These are phyloP conservation scores for Chlorospingus semifuscus DNA, from an alignment of 2,797 vertebrate species.

Conservation along the genomic window DNA sequence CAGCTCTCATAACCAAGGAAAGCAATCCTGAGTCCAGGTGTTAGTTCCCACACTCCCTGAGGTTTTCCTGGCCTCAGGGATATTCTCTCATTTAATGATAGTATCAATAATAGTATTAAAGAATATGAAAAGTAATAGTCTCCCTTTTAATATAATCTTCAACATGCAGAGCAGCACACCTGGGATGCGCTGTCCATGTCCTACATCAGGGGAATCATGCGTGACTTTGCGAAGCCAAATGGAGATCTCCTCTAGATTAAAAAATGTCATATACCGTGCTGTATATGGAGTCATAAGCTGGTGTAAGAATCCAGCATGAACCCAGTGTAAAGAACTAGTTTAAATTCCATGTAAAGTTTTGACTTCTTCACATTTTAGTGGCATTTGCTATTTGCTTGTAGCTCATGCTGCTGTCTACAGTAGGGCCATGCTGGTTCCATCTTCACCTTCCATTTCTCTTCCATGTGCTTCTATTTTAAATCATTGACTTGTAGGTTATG, in stretches of 20 bases:
- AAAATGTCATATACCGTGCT: background rate
- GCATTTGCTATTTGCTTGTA: background rate
- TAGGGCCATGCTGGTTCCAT: background rate
- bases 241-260: background rate
- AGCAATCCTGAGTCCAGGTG: background rate
- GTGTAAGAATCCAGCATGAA: background rate
- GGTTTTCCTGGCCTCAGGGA: background rate
- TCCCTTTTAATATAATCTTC: background rate
- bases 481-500: background rate
- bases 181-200: background rate
- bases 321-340: background rate
- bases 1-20: background rate
- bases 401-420: background rate
- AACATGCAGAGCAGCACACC: background rate
- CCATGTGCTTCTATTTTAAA: background rate
- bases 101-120: background rate
- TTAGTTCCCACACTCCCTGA: background rate
- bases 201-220: background rate
- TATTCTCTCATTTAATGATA: constrained; percentile 35
- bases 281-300: background rate
- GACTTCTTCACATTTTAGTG: background rate
- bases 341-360: background rate
- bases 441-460: background rate
- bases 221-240: background rate
- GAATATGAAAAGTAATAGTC: background rate